Conservation (phyloP, 2,888 invertebrate genomes). For the Scrobipalpa atriplicella region DNA sequence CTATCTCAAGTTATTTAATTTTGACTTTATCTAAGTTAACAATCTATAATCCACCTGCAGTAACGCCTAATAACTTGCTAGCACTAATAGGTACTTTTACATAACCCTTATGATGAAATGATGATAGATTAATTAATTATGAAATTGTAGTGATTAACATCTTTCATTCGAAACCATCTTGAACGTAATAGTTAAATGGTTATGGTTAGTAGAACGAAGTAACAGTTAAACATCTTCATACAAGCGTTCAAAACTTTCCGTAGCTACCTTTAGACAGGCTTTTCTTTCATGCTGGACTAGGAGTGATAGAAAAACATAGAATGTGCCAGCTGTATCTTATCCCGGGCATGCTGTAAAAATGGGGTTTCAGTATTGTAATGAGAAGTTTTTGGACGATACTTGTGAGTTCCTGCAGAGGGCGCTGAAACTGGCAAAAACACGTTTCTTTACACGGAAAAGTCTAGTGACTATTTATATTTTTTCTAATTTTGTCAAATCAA, state of each 20-base stretch:
- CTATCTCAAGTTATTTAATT: too few species aligned
- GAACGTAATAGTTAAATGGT: background rate
- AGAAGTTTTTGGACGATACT: too few species aligned
- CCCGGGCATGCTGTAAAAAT: background rate
- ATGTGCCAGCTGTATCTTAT: background rate
- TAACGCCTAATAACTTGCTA: background rate
- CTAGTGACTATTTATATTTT: too few species aligned
- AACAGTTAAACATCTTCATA: background rate
- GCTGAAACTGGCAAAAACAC: too few species aligned
- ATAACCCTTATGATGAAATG: conserved; percentile 1
- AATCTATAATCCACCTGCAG: background rate
- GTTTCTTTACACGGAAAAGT: too few species aligned
- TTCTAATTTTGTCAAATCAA: too few species aligned
- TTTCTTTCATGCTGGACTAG: too few species aligned
- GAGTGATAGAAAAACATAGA: too few species aligned
- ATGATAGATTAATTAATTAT: conserved; percentile 11
- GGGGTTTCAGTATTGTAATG: too few species aligned
- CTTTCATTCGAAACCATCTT: conserved; percentile 6
- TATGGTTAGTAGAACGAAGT: background rate
- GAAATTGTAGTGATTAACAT: conserved; percentile 3
- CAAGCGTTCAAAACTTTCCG: too few species aligned
- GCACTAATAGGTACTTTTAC: background rate
- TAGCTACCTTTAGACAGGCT: too few species aligned
- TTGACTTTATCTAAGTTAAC: background rate
- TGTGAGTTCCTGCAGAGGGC: too few species aligned